Conservation (phyloP, 2,888 invertebrate genomes). For the Xiphydria camelus region DNA sequence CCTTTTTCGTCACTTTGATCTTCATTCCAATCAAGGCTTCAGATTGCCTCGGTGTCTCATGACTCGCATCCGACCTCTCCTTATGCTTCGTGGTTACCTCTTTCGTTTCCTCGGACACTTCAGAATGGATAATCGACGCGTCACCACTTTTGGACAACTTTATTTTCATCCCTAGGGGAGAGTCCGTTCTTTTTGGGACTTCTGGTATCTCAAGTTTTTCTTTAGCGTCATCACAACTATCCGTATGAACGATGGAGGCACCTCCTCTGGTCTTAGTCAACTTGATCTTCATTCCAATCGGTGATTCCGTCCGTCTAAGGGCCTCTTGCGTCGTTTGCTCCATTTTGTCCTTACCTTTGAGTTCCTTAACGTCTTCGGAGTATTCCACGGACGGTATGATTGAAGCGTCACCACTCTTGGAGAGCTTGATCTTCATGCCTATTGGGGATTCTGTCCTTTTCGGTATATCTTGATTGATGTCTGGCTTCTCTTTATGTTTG, state of each 20-base stretch:
- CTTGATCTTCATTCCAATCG: slow-evolving; percentile 37
- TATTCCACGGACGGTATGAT: slow-evolving; percentile 34
- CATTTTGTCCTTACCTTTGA: slow-evolving; percentile 7
- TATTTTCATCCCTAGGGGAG: slow-evolving; percentile 30
- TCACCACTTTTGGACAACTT: slow-evolving; percentile 31
- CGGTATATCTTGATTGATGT: slow-evolving; percentile 21
- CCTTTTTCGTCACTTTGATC: slow-evolving; percentile 49
- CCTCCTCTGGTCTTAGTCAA: slow-evolving; percentile 21
- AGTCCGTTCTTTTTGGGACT: slow-evolving; percentile 31
- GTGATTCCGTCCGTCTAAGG: slow-evolving; percentile 45
- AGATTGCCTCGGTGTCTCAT: not conserved
- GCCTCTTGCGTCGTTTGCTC: slow-evolving; percentile 20
- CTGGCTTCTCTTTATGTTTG: slow-evolving; percentile 20
- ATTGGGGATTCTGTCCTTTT: slow-evolving; percentile 38
- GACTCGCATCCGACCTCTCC: slow-evolving; percentile 22
- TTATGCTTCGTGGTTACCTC: slow-evolving; percentile 23
- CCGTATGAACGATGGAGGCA: slow-evolving; percentile 18
- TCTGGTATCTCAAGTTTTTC: slow-evolving; percentile 34
- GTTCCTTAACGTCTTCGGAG: slow-evolving; percentile 10
- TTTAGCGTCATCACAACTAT: slow-evolving; percentile 25
- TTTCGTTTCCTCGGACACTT: slow-evolving; percentile 33
- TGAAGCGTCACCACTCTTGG: slow-evolving; percentile 38
- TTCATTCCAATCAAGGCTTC: slow-evolving; percentile 42
- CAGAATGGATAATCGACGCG: slow-evolving; percentile 44
- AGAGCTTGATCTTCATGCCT: slow-evolving; percentile 51